Base-by-base conservation (phyloP, 2,113 vertebrate species). In the Chiloscyllium plagiosum region DNA sequence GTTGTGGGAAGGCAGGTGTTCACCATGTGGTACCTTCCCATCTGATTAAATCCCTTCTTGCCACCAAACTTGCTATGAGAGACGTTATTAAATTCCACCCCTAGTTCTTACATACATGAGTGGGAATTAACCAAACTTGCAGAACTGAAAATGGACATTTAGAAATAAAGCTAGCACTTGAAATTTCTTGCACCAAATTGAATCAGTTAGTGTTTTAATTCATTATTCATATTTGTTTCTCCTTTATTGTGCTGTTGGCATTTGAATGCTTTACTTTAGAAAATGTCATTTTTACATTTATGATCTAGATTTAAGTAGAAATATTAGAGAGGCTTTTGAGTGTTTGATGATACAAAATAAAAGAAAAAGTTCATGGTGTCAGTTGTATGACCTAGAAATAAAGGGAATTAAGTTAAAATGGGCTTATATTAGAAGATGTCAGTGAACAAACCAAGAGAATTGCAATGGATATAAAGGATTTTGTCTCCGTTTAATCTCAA, bases 391-490 rank as follows among this genome's bases (percentile, higher is more conserved):
- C 66, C 37, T 50, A 50, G 37, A 70, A 72, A 70, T 94, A 70
- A 94, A 47, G 29, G 15, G 52, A 89, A 24, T 70, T 70, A 70
- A 94, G 70, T 24, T 47, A 94, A 94, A 70, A 94, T 94, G 6
- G 19, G 24, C 47, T 70, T 69, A 70, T 70, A 24, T 70, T 95
- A 24, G 47, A 52, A 72, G 24, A 52, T 76, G 12, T 95, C 94
- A 26, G 87, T 95, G 69, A 95, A 52, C 42, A 76, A 95, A 95
- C 42, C n/a, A 95, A 95, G 69, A 26, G 52, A 76, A 52, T 76
- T 26, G 93, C 37, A 70, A 10, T 76, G 52, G 13, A 17, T 33
- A 72, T 76, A 68, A 72, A 72, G 42, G 72, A 69, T 47, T 94
- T 95, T 95, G 42, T 33, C 69, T 29, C 33, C 2, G 47, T 95